Conservation (phyloP, 2,113 vertebrate species). For the Sceloporus tristichus region DNA sequence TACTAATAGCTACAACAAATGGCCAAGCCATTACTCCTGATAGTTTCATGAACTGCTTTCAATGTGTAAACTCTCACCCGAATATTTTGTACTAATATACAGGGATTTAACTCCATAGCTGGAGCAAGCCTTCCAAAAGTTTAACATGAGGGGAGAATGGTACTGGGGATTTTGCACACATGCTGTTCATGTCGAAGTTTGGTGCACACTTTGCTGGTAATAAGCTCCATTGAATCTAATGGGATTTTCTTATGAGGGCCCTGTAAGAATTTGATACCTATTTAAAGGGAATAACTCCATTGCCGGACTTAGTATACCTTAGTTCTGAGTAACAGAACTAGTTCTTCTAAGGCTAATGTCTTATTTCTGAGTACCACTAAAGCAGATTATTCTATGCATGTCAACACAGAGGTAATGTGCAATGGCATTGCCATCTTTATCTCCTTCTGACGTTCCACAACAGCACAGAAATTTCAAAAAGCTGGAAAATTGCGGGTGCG, state of each 20-base stretch:
- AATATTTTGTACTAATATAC: conserved; percentile 55
- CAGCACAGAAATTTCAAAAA: no score
- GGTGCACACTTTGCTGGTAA: neutral
- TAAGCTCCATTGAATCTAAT: neutral
- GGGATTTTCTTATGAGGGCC: neutral
- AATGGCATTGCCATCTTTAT: neutral
- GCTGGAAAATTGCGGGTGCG: no score
- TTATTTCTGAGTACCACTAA: neutral
- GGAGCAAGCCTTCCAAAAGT: conserved; percentile 8
- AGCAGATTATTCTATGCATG: no score
- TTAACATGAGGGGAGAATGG: neutral
- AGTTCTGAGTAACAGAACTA: neutral
- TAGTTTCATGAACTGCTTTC: conserved; percentile 78
- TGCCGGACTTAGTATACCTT: neutral
- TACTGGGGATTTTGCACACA: neutral
- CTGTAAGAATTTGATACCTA: neutral
- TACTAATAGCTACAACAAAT: conserved; percentile 78
- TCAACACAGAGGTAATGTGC: neutral
- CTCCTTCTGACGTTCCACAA: no score
- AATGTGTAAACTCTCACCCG: conserved; percentile 67
- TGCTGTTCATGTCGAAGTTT: neutral
- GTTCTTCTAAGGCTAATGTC: no score
- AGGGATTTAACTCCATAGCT: conserved; percentile 58
- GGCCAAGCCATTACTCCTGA: conserved; percentile 69
- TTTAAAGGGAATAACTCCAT: neutral